These are phyloP conservation scores for Pectinophora gossypiella DNA, from an alignment of 1,140 invertebrate genomes.

Conservation along the genomic window DNA sequence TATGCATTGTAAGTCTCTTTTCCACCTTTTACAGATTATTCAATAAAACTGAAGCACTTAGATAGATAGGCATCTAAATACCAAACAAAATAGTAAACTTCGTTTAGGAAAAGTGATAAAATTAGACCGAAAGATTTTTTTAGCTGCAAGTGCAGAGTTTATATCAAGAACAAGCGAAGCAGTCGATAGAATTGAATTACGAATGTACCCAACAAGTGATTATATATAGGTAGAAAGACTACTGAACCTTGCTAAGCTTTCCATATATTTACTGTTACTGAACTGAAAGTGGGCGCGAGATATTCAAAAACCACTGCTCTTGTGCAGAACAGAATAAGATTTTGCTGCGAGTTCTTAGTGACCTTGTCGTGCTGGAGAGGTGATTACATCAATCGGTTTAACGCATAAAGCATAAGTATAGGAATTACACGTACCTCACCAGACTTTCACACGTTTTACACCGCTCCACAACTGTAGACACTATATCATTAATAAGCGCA, in stretches of 20 bases:
- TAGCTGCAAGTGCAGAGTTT: too few relatives aligned
- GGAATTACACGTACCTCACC: conserved; percentile 44
- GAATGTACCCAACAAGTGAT: too few relatives aligned
- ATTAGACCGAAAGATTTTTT: too few relatives aligned
- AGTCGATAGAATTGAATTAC: too few relatives aligned
- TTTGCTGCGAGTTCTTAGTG: not conserved
- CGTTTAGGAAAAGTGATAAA: too few relatives aligned
- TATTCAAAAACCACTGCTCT: not conserved
- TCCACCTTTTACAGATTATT: too few relatives aligned
- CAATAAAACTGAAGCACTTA: too few relatives aligned
- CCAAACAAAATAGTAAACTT: too few relatives aligned
- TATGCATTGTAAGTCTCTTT: not conserved
- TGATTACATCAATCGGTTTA: not conserved
- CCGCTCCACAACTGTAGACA: conserved; percentile 54
- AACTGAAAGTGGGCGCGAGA: not conserved
- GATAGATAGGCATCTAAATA: too few relatives aligned
- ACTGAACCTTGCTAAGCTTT: too few relatives aligned
- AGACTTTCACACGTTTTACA: conserved; percentile 62
- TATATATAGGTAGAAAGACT: too few relatives aligned
- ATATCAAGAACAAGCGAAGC: too few relatives aligned
- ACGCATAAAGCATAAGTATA: not conserved
- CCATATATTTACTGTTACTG: not conserved
- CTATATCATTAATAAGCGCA: conserved; percentile 60
- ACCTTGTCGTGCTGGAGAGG: not conserved
- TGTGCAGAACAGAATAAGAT: not conserved